Evolutionary conservation across 2,113 vertebrate genomes (phyloP), one percentile per base, ranked within the genome.

Genomic region (Elgaria multicarinata): DNA sequence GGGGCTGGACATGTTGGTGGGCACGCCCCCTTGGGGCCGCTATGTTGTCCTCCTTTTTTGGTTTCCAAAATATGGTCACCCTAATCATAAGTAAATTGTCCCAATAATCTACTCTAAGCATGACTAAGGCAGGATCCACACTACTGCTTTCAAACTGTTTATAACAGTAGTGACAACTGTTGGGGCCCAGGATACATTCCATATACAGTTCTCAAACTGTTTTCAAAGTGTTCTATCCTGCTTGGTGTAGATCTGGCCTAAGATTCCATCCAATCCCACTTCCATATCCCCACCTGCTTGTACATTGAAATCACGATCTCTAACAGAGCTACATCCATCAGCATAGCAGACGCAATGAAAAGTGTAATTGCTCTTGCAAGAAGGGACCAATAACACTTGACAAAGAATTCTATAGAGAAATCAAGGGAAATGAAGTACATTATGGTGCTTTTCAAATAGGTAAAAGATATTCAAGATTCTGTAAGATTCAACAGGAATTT

Each of bases 361-460:
- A 79, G 94, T 75, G 0, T 85, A 50, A 90, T 94, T 89, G 90
- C 82, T 8, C 33, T 33, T 78, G 44, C 58, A 86, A 55, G 85
- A 94, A 91, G 12, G 39, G 24, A 82, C 85, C 33, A 87, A 69
- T 66, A 86, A 67, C 89, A 6, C 84, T 16, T 87, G 13, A 84
- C 28, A 78, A 33, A 13, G 75, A 14, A 16, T 87, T n/a, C 87
- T 78, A 69, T 26, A 89, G 81, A 67, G 69, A 94, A 95, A 92
- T 93, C 79, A 93, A 85, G 50, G 2, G 50, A 76, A 8, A 8
- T 90, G 89, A 93, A 89, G 90, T 88, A 67, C 4, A 87, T 33
- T 67, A n/a, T 26, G 44, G 18, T 90, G 62, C 55, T 89, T 4
- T 33, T 84, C 36, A 28, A 3, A 82, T 53, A 92, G 77, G 16